phyloP scores from a whole-genome alignment of 2,113 vertebrate species.

The Cyanistes caeruleus region DNA sequence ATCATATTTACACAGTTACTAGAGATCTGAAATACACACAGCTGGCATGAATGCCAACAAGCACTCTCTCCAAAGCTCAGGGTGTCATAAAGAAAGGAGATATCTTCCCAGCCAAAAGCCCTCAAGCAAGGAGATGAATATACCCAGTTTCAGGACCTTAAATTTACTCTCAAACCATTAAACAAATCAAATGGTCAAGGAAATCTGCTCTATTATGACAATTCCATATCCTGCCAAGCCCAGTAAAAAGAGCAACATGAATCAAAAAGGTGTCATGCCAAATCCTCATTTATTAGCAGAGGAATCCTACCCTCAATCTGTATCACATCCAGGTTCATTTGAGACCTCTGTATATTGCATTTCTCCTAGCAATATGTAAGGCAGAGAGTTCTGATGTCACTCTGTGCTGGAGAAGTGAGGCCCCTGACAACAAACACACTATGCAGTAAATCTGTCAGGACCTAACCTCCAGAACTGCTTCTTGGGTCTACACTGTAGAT shows the following conservation, averaged over 20 bases:
- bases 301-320: neutral
- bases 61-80: neutral
- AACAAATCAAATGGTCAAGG: neutral
- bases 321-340: neutral
- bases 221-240: neutral
- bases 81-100: neutral
- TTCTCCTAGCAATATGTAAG: neutral
- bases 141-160: neutral
- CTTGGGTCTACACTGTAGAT: neutral
- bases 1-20: neutral
- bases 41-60: neutral
- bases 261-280: neutral
- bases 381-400: neutral
- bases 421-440: neutral
- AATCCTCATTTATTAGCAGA: neutral
- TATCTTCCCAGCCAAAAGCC: neutral
- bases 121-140: neutral
- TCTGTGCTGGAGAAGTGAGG: neutral
- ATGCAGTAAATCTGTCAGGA: neutral
- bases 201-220: neutral
- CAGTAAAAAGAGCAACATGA: neutral
- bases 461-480: neutral
- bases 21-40: neutral
- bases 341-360: neutral
- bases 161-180: neutral